Base-by-base conservation (phyloP, 2,113 vertebrate species). In the Rutilus rutilus region DNA sequence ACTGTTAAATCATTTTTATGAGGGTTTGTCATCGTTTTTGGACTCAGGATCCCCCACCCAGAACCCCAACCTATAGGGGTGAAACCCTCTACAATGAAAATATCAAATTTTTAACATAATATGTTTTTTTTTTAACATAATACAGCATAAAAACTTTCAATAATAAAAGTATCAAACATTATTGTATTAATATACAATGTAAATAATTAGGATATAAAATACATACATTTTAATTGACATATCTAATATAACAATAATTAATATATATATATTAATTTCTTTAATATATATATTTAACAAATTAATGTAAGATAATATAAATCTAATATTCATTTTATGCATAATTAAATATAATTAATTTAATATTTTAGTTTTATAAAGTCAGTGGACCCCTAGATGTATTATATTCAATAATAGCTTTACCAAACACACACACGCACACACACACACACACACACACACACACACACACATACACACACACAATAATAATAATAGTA, bases 1-100 rank as follows among this genome's bases (percentile, higher is more conserved):
- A 74, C 83, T 84, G 10, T 42, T n/a, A 73, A 73, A 5, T 67
- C 59, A 60, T 85, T 86, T 85, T 33, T 78, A 59, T 36, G 1
- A n/a, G 30, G 52, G 9, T 19, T 77, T 27, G 47, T 33, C 4
- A 36, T 12, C 11, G 0, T 39, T 78, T 78, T 39, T 71, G 19
- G 21, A 42, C 10, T n/a, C 9, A 23, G 21, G 1, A 4, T 19
- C 7, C 47, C 17, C 45, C 8, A 52, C 14, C 42, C 42, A 74
- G 39, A 6, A 8, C 25, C 15, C 65, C 64, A 67, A 19, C 33
- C 30, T 39, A 8, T 39, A 8, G 0, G 65, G 30, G 65, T 39
- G 39, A 39, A 39, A 69, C 65, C 3, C 19, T 71, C 33, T 69
- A 36, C 52, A 54, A 54, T 15, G 4, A 57, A 23, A 8, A 23